Evolutionary conservation across 2,888 invertebrate species (phyloP), one percentile per base, ranked within the genome.

Genomic region (Timandra comae): DNA sequence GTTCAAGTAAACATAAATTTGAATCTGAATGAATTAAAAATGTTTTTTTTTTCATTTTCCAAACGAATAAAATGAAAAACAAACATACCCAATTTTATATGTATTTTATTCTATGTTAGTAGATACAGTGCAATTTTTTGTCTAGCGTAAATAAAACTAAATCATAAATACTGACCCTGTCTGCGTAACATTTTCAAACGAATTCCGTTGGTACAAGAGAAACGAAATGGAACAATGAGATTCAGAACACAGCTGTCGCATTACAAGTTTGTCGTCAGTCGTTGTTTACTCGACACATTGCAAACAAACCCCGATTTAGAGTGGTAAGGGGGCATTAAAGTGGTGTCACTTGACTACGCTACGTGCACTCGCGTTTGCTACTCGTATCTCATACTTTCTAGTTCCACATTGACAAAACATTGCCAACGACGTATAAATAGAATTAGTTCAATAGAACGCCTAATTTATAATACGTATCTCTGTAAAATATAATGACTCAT

Each of bases 181-280:
- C 33, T 41, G 33, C 41, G 56, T 46, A 57, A 48, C 73, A 75
- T 75, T 63, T 63, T 64, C 24, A 24, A 24, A 24, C 24, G 56
- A 54, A 61, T 63, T 64, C 52, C 51, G 46, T 42, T 12, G 12
- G 56, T 56, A 61, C 59, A 62, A 63, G 56, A 63, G 52, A 49
- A 54, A 55, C 43, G 56, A 61, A 70, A 54, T 62, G 58, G 64
- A 62, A 66, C 66, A 65, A 69, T 64, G 63, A 57, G 59, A 65
- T 72, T 68, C 65, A 52, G 50, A 40, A 27, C 52, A 46, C 72
- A 73, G 63, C 64, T 68, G 72, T 63, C 59, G 63, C 51, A 53
- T 62, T 60, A 65, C 54, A 68, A 69, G 49, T 68, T 66, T 44
- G 49, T 49, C 45, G 43, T 41, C 37, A 35, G 30, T 27, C 40